Evolutionary conservation across 1,140 invertebrate genomes (phyloP), one percentile per base, ranked within the genome.

Genomic region (Lordiphosa mommai): DNA sequence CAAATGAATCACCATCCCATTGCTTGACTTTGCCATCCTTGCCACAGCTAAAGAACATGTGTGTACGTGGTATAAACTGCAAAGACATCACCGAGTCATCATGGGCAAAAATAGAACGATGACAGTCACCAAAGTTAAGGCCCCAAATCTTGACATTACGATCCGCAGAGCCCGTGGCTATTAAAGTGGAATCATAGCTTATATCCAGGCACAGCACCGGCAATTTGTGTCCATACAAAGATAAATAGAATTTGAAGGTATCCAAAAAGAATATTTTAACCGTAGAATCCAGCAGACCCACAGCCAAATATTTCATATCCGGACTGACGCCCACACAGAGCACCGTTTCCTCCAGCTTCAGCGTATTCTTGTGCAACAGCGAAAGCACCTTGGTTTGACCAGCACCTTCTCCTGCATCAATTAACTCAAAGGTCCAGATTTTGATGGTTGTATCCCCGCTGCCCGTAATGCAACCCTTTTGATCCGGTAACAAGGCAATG

Each of bases 71-170:
- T 9, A 98, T 92, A 85, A 99, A 99, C 72, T 94, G 92, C 2
- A 99, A 82, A 40, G 94, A 93, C 43, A 95, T 98, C 1, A 99
- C 93, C 4, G 96, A 96, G 88, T 98, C 97, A 79, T 99, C 97
- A 89, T 99, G 98, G 1, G 97, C 97, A 90, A 96, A 95, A 50
- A 95, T 89, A 0, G 94, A 95, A 67, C 93, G 94, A 87, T 96
- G 95, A 77, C 97, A 99, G 89, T 99, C 98, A 12, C 98, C 99
- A 90, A 99, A 99, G 89, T 99, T 97, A 88, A 99, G 92, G 37
- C 98, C 98, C 98, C 98, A 99, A 61, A 99, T 95, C 91, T 99
- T 98, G 3, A 99, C 92, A 89, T 97, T 98, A 13, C 97, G 92
- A 90, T 99, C 99, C 0, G 94, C 94, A 10, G 97, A 98, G 14